These are phyloP conservation scores for Chroicocephalus ridibundus DNA, from an alignment of 2,113 vertebrate species.

Conservation along the genomic window DNA sequence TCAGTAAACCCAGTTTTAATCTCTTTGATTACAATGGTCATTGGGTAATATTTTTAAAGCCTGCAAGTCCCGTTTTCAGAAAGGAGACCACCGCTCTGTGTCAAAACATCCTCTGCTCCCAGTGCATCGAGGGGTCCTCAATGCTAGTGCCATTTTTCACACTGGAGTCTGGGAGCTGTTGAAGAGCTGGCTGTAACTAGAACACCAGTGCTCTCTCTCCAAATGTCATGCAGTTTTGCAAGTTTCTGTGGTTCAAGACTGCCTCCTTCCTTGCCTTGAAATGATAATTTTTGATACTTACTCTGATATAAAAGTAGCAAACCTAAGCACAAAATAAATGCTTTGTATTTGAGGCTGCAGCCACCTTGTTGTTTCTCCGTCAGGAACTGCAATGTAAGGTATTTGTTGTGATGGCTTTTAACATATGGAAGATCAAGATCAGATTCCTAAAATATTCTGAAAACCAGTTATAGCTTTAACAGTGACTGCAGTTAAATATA, in stretches of 20 bases:
- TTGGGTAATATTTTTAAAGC: not conserved
- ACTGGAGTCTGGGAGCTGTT: not conserved
- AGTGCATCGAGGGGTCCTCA: rapidly evolving
- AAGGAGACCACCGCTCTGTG: not conserved
- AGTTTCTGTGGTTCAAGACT: not conserved
- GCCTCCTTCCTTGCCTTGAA: not conserved
- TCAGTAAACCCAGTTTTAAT: not conserved
- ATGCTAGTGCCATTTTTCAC: not conserved
- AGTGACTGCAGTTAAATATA: constrained; percentile 75
- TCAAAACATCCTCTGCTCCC: not conserved
- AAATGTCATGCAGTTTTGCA: not conserved
- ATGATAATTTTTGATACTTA: not conserved
- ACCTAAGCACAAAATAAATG: not conserved
- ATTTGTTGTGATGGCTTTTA: constrained; percentile 66
- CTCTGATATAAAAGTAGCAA: not conserved
- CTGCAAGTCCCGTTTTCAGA: not conserved
- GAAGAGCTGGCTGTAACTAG: not conserved
- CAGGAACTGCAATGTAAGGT: not conserved
- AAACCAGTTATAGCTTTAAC: constrained; percentile 74
- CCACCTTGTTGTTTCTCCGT: not conserved
- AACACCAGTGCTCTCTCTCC: not conserved
- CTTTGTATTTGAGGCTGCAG: not conserved
- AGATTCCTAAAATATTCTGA: constrained; percentile 76
- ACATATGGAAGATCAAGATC: constrained; percentile 63
- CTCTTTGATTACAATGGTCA: not conserved